Evolutionary conservation across 1,140 invertebrate genomes (phyloP).

Genomic region (Saccostrea glomerata): DNA sequence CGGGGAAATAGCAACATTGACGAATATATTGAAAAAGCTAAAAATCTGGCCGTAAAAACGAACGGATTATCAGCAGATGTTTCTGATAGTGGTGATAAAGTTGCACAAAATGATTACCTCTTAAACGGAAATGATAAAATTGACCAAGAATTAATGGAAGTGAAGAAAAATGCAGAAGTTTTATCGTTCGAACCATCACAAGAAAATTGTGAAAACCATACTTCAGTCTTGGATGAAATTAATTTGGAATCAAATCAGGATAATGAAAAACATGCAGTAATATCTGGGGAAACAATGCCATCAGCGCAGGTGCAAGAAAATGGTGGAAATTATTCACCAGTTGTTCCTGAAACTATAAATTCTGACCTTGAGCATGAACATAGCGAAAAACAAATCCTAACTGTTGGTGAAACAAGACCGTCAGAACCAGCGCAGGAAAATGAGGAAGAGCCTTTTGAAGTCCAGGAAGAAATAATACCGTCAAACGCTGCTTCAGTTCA

Average conservation of each 20-base stretch:
- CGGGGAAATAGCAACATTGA: conserved; percentile 3
- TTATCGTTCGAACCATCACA: neutral
- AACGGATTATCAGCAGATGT: neutral
- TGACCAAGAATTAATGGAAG: neutral
- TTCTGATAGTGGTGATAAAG: neutral
- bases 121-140: neutral
- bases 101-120: neutral
- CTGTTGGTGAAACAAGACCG: neutral
- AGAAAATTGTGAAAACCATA: too few relatives aligned
- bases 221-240: too few relatives aligned
- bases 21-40: conserved; percentile 7
- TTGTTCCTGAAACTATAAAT: too few relatives aligned
- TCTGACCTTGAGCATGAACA: too few relatives aligned
- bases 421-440: neutral
- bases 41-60: neutral
- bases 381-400: too few relatives aligned
- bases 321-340: too few relatives aligned
- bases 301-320: too few relatives aligned
- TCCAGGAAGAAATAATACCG: neutral
- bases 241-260: neutral
- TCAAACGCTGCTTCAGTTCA: neutral
- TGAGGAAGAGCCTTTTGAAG: neutral
- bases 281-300: neutral
- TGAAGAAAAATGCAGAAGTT: neutral
- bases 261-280: neutral